A percentile compares a stretch with the other conserved stretches of the same genome.
These are phyloP conservation scores for Selene dorsalis DNA, from an alignment of 2,797 vertebrate species.

Conservation along the genomic window DNA sequence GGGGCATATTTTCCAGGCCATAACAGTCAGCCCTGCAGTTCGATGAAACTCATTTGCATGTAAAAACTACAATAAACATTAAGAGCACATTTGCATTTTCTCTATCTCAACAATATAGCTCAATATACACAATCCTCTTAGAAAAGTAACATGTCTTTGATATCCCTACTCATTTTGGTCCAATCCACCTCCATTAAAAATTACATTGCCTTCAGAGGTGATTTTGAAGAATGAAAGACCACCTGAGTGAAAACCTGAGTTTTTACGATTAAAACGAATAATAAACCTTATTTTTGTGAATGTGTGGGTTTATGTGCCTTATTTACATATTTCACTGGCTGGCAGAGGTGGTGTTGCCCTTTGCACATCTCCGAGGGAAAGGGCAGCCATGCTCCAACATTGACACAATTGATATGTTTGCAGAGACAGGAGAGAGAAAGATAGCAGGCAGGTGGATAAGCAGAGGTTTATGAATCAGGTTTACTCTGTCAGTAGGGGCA, in stretches of 20 bases:
- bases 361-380: conserved; percentile 79
- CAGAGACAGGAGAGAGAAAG: conserved; percentile 70
- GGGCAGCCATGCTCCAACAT: conserved; percentile 78
- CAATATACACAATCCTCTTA: conserved; percentile 6
- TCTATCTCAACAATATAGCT: conserved; percentile 1
- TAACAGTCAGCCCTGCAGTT: conserved; percentile 45
- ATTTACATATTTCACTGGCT: conserved; percentile 71
- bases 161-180: conserved; percentile 25
- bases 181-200: conserved; percentile 31
- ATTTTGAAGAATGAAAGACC: conserved; percentile 11
- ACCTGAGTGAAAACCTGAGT: background rate
- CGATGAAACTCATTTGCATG: conserved; percentile 56
- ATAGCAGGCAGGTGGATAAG: conserved; percentile 72
- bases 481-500: conserved; percentile 63
- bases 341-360: conserved; percentile 74
- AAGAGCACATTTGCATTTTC: conserved; percentile 9
- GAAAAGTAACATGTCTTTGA: conserved; percentile 32
- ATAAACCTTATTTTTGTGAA: background rate
- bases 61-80: conserved; percentile 45
- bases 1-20: conserved; percentile 34
- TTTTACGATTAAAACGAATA: conserved; percentile 1
- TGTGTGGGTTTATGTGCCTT: conserved; percentile 25
- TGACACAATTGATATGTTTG: conserved; percentile 86
- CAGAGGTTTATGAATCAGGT: conserved; percentile 77
- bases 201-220: background rate